A percentile compares a stretch with the other conserved stretches of the same genome.
phyloP scores from a whole-genome alignment of 2,113 vertebrate genomes.

The Gymnocephalus cernua region DNA sequence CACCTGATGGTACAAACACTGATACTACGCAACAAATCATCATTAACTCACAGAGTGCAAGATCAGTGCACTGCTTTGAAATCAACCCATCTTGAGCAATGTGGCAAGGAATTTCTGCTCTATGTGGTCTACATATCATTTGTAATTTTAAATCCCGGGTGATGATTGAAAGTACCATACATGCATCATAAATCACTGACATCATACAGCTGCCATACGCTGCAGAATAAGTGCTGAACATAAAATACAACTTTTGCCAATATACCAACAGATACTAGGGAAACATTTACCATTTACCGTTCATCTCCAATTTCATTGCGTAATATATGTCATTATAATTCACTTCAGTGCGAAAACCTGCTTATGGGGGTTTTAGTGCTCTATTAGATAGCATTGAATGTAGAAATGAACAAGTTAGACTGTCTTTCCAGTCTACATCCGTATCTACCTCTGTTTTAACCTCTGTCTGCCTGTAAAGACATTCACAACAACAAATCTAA shows the following conservation, averaged over 20 bases:
- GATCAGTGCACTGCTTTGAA: not conserved
- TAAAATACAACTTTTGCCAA: not conserved
- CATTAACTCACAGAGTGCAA: not conserved
- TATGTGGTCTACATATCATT: not conserved
- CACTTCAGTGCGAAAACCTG: not conserved
- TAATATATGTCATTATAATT: not conserved
- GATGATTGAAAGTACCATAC: constrained; percentile 21
- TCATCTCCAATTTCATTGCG: not conserved
- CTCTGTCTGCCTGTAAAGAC: not conserved
- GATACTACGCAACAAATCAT: not conserved
- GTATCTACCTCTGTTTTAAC: not conserved
- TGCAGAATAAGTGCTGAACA: not conserved
- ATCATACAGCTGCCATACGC: not conserved
- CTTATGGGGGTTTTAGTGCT: not conserved
- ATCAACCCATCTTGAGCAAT: not conserved
- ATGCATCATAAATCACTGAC: not conserved
- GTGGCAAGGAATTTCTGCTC: constrained; percentile 1
- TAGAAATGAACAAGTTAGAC: not conserved
- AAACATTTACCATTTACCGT: not conserved
- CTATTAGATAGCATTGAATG: not conserved
- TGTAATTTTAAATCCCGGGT: not conserved
- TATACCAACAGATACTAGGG: not conserved
- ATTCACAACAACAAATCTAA: constrained; percentile 9
- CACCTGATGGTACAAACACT: not conserved
- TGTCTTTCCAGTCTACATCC: not conserved